Percentiles rank a stretch among this genome's conserved stretches.
Conservation (phyloP, 2,113 vertebrate genomes). For the Leptobrachium ailaonicum region DNA sequence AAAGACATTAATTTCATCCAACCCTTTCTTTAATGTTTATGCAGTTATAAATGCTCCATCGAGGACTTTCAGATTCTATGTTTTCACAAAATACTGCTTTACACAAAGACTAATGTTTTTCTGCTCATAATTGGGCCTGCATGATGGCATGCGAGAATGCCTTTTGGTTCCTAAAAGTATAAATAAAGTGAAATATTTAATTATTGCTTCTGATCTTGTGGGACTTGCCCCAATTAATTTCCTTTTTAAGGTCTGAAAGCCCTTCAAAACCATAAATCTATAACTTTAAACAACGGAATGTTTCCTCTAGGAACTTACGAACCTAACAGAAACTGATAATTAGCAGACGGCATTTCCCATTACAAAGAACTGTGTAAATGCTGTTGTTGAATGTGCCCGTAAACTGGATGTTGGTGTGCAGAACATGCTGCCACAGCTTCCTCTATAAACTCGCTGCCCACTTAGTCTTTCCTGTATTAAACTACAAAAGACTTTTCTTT, state of each 20-base stretch:
- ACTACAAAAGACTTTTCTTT: slow-evolving; percentile 35
- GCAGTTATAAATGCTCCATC: background rate
- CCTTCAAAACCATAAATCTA: background rate
- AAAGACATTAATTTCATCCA: too few species aligned
- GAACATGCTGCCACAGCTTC: slow-evolving; percentile 10
- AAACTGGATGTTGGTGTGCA: slow-evolving; percentile 8
- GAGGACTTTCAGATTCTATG: background rate
- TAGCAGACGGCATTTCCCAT: slow-evolving; percentile 12
- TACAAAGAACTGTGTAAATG: background rate
- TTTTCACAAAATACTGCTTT: background rate
- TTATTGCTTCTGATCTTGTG: slow-evolving; percentile 13
- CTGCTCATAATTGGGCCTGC: background rate
- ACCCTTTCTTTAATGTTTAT: background rate
- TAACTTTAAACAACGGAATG: background rate
- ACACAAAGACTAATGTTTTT: background rate
- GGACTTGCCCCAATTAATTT: background rate
- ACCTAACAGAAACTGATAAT: slow-evolving; percentile 19
- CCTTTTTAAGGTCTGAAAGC: background rate
- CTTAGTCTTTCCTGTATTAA: slow-evolving; percentile 34
- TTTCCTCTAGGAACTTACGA: background rate
- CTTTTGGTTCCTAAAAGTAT: background rate
- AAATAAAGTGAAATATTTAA: slow-evolving; percentile 29
- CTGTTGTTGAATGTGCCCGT: background rate
- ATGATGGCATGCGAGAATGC: slow-evolving; percentile 12
- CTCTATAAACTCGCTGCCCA: slow-evolving; percentile 34